Conservation (phyloP, 30 jellyfish, hydroid and myxozoan genomes). For the Cassiopea xamachana region DNA sequence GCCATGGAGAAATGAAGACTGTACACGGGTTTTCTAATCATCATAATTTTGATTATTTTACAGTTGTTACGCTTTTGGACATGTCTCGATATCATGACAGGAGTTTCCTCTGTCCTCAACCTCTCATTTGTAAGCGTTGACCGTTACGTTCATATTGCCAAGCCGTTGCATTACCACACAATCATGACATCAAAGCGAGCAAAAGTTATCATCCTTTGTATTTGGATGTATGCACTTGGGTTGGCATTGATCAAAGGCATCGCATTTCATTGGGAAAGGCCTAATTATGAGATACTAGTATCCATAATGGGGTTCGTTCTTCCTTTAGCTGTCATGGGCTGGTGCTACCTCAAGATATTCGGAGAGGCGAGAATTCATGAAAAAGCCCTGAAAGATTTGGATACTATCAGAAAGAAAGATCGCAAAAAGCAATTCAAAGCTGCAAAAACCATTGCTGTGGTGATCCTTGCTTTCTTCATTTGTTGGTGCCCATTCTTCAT, state of each 20-base stretch:
- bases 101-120: slow-evolving; percentile 72
- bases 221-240: slow-evolving; percentile 72
- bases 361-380: slow-evolving; percentile 72
- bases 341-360: slow-evolving; percentile 67
- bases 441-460: slow-evolving; percentile 79
- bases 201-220: slow-evolving; percentile 40
- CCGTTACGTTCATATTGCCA: slow-evolving; percentile 65
- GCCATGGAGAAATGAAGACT: no score
- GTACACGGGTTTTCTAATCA: no score
- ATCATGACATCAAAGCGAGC: slow-evolving; percentile 63
- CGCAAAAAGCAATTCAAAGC: slow-evolving; percentile 73
- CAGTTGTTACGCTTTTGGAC: slow-evolving; percentile 68
- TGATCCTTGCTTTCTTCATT: slow-evolving; percentile 80
- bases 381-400: slow-evolving; percentile 11
- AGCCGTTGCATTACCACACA: slow-evolving; percentile 53
- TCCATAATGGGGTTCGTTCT: slow-evolving; percentile 59
- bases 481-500: slow-evolving; percentile 91
- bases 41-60: neutral
- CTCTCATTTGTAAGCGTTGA: slow-evolving; percentile 75
- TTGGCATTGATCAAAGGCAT: slow-evolving; percentile 62
- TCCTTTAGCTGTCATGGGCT: slow-evolving; percentile 65
- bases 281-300: slow-evolving; percentile 71
- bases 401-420: slow-evolving; percentile 16
- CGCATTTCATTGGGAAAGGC: slow-evolving; percentile 59
- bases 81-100: slow-evolving; percentile 63